Evolutionary conservation across 2,113 vertebrate species (phyloP), one percentile per base, ranked within the genome.

Genomic region (Genyomyrus donnyi): DNA sequence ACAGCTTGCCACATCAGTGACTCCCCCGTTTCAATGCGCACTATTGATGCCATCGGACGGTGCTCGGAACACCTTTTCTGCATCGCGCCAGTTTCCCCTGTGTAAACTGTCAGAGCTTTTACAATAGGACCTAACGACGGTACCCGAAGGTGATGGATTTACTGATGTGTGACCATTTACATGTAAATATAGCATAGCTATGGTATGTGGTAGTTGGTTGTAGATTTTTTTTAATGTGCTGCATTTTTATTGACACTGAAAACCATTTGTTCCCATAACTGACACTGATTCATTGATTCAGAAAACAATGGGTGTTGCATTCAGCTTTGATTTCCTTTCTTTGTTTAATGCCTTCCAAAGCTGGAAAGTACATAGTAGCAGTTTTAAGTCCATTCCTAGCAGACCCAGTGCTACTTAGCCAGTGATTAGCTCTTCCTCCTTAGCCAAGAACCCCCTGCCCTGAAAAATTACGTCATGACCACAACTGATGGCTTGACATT

Each of bases 341-440:
- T 31, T 70, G 62, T 70, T 13, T 31, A 31, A 70, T 70, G n/a
- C 27, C 10, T 70, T 31, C 9, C n/a, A 31, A 70, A 31, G 62
- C 27, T 70, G 62, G 10, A 70, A 70, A 31, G 3, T 70, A 9
- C 62, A 70, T 70, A 31, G n/a, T 70, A 70, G 74, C 39, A 35
- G 35, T 80, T 80, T 39, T 80, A 80, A 80, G n/a, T 62, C 66
- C 46, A 88, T 88, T 31, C 27, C 62, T 35, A 48, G 48, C 62
- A 49, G 19, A 74, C 88, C 62, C 46, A 11, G 31, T 39, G 45
- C 35, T 35, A 50, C 62, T 45, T 49, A 74, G 62, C 45, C 62
- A 88, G 88, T 50, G 88, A 74, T 77, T 88, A 77, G 88, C 62
- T 46, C 66, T 77, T 50, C n/a, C 46, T 88, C 10, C 74, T 42